phyloP scores from a whole-genome alignment of 2,888 invertebrate genomes.

The Campaea margaritaria region DNA sequence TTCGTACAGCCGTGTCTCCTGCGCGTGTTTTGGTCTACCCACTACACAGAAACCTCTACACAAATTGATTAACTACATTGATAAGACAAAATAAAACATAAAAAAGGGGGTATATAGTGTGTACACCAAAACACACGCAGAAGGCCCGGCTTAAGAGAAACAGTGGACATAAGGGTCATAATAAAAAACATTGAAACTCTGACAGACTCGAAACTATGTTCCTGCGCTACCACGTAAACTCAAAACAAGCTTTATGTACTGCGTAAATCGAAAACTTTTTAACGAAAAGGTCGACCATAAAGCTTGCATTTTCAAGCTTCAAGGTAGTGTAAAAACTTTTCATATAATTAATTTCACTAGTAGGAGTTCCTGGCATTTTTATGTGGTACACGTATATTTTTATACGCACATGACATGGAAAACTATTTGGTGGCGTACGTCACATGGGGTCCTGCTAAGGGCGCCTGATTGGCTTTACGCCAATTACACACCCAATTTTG shows the following conservation, averaged over 20 bases:
- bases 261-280: conserved; percentile 51
- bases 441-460: not conserved
- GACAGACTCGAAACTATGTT: too few relatives aligned
- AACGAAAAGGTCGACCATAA: conserved; percentile 45
- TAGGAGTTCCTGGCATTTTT: conserved; percentile 48
- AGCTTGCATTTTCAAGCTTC: conserved; percentile 48
- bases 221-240: not conserved
- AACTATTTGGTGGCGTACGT: not conserved
- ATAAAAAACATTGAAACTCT: too few relatives aligned
- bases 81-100: too few relatives aligned
- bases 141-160: too few relatives aligned
- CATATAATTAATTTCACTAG: conserved; percentile 56
- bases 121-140: too few relatives aligned
- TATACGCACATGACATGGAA: conserved; percentile 11
- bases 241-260: conserved; percentile 25
- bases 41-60: too few relatives aligned
- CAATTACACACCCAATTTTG: not conserved
- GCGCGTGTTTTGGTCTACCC: too few relatives aligned
- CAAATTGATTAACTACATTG: too few relatives aligned
- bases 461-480: not conserved
- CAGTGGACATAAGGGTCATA: too few relatives aligned
- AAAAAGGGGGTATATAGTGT: too few relatives aligned
- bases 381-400: conserved; percentile 44
- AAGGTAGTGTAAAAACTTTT: conserved; percentile 52
- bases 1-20: too few relatives aligned